phyloP scores from a whole-genome alignment of 2,797 vertebrate genomes.

The Esox masquinongy region DNA sequence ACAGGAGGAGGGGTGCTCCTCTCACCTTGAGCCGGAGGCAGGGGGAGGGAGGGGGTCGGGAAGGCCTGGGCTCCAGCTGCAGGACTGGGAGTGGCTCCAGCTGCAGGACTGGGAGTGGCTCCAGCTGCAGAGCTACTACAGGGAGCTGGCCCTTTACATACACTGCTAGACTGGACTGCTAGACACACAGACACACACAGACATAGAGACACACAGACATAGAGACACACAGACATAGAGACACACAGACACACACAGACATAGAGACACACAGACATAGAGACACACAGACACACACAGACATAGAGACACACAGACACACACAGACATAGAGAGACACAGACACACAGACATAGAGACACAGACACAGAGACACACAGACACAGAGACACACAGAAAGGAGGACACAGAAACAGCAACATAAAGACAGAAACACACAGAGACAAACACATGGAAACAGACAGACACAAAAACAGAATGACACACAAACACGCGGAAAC shows the following conservation, averaged over 20 bases:
- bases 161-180: constrained; percentile 81
- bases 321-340: no score
- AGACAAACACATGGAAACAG: no score
- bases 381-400: constrained; percentile 10
- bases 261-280: background rate
- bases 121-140: constrained; percentile 56
- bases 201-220: constrained; percentile 15
- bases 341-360: no score
- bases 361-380: background rate
- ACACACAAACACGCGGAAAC: background rate
- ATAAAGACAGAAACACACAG: background rate
- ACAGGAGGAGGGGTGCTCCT: constrained; percentile 32
- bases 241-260: background rate
- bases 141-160: constrained; percentile 79
- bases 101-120: constrained; percentile 45
- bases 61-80: constrained; percentile 54
- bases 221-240: background rate
- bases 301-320: no score
- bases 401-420: constrained; percentile 15
- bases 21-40: constrained; percentile 74
- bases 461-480: no score
- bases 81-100: constrained; percentile 51
- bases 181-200: constrained; percentile 36
- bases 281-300: background rate
- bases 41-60: constrained; percentile 59